Evolutionary conservation across 2,797 vertebrate species (phyloP).

Genomic region (Todus mexicanus): DNA sequence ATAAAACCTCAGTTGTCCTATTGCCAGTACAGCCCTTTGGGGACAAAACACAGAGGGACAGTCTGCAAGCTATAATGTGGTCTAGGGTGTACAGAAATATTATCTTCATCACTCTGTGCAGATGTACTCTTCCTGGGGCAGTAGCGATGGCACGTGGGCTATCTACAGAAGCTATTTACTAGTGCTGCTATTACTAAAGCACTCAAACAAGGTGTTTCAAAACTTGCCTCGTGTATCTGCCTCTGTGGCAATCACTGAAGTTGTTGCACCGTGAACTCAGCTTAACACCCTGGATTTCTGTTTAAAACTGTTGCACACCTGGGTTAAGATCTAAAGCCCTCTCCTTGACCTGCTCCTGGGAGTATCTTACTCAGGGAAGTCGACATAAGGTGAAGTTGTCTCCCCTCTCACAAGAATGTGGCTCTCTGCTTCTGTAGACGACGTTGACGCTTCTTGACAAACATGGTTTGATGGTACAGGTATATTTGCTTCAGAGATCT

Average conservation of each 20-base stretch:
- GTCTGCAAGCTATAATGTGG: background rate
- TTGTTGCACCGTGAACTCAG: background rate
- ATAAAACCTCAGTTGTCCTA: background rate
- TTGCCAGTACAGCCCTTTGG: background rate
- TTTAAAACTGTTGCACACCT: background rate
- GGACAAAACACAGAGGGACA: background rate
- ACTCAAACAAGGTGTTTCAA: background rate
- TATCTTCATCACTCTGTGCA: background rate
- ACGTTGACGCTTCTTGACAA: background rate
- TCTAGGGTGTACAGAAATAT: background rate
- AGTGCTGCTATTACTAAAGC: background rate
- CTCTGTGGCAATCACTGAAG: background rate
- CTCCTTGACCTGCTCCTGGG: background rate
- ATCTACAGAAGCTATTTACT: background rate
- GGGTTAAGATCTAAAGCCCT: background rate
- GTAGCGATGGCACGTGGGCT: background rate
- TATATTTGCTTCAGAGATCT: background rate
- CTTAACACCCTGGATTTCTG: background rate
- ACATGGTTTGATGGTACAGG: background rate
- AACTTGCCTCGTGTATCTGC: background rate
- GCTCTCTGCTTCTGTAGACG: background rate
- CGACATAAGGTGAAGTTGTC: background rate
- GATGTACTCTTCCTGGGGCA: background rate
- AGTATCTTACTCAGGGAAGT: background rate
- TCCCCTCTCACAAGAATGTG: background rate